These are phyloP conservation scores for Carterocephalus palaemon DNA, from an alignment of 2,888 invertebrate species.

Conservation along the genomic window DNA sequence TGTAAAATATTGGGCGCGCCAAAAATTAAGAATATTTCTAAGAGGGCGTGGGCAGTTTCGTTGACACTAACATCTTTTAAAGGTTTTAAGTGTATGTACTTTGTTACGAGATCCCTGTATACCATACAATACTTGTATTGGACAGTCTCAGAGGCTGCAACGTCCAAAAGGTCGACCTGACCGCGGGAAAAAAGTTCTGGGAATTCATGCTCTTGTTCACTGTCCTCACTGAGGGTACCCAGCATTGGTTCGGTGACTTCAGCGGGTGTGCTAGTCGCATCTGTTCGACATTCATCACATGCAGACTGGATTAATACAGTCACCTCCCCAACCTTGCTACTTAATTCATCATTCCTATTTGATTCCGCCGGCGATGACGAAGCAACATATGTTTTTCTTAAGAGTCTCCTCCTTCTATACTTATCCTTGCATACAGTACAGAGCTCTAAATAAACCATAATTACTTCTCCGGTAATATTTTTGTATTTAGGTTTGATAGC, in stretches of 20 bases:
- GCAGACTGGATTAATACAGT: too few species aligned
- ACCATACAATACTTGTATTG: slow-evolving; percentile 51
- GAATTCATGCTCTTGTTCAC: too few species aligned
- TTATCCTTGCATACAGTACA: slow-evolving; percentile 47
- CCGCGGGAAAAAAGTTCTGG: slow-evolving; percentile 50
- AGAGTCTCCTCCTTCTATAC: too few species aligned
- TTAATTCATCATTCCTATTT: too few species aligned
- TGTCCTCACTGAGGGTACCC: too few species aligned
- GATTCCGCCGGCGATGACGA: too few species aligned
- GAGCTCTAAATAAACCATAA: slow-evolving; percentile 47
- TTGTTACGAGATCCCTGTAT: slow-evolving; percentile 46
- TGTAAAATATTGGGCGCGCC: slow-evolving; percentile 57
- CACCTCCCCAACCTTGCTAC: too few species aligned
- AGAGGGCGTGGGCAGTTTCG: slow-evolving; percentile 43
- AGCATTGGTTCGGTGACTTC: too few species aligned
- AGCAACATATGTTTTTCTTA: too few species aligned
- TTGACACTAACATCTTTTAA: slow-evolving; percentile 43
- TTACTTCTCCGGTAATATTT: slow-evolving; percentile 49
- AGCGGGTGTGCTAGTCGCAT: too few species aligned
- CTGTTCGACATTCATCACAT: too few species aligned
- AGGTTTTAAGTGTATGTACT: slow-evolving; percentile 49
- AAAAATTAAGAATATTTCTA: slow-evolving; percentile 52
- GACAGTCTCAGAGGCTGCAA: slow-evolving; percentile 42
- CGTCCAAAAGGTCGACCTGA: slow-evolving; percentile 50
- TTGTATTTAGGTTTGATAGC: slow-evolving; percentile 48